A percentile compares a stretch with the other conserved stretches of the same genome.
phyloP scores from a whole-genome alignment of 2,797 vertebrate genomes.

The Characodon lateralis region DNA sequence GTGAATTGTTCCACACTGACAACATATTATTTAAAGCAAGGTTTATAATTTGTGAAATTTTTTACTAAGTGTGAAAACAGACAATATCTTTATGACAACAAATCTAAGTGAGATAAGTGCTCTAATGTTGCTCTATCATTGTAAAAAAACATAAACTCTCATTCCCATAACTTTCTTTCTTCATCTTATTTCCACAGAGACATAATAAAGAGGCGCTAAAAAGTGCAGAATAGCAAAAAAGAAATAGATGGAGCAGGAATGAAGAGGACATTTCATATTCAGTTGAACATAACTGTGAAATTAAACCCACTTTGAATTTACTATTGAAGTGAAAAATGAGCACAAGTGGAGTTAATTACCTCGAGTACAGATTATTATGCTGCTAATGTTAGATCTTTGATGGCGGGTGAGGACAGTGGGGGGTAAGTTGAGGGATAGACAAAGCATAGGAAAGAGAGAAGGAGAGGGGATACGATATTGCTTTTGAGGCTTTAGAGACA shows the following conservation, averaged over 20 bases:
- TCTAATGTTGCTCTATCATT: neutral
- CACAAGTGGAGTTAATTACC: conserved; percentile 15
- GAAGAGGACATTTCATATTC: conserved; percentile 27
- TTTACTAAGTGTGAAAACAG: neutral
- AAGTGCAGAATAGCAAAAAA: conserved; percentile 1
- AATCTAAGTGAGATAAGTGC: neutral
- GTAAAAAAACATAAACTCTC: conserved; percentile 1
- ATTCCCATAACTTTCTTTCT: neutral
- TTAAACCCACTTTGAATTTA: conserved; percentile 31
- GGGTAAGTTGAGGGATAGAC: conserved; percentile 12
- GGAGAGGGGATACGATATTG: conserved; percentile 43
- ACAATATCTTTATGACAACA: neutral
- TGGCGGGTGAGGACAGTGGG: conserved; percentile 15
- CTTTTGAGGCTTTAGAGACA: conserved; percentile 65
- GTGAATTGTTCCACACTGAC: neutral
- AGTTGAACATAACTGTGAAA: conserved; percentile 2
- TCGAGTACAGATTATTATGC: conserved; percentile 23
- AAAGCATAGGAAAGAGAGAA: neutral
- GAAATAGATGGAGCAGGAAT: neutral
- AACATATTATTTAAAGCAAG: too few relatives aligned
- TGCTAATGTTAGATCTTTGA: conserved; percentile 22
- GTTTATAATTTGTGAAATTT: neutral
- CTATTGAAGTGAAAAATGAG: conserved; percentile 38
- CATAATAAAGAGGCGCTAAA: conserved; percentile 28
- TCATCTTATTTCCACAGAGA: conserved; percentile 19